Conservation (phyloP, 2,888 invertebrate genomes). For the Seira ritae region DNA sequence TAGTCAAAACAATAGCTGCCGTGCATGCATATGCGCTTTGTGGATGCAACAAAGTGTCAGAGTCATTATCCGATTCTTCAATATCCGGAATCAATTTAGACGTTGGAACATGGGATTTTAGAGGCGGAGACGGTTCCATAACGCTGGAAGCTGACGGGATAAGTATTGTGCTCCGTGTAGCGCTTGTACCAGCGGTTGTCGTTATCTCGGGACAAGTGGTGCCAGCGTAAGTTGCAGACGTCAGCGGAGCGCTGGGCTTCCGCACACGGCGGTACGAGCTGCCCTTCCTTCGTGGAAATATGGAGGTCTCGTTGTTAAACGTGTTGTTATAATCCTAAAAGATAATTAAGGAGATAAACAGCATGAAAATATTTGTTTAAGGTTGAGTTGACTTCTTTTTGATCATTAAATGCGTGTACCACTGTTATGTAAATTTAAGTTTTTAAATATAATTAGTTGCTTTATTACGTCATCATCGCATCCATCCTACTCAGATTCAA, state of each 20-base stretch:
- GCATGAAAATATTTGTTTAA: too few species aligned
- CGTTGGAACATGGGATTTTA: conserved; percentile 46
- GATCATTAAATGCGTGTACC: too few species aligned
- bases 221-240: conserved; percentile 65
- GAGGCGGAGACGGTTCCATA: conserved; percentile 52
- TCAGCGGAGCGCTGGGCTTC: conserved; percentile 64
- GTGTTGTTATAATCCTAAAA: conserved; percentile 79
- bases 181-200: conserved; percentile 49
- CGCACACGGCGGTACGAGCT: conserved; percentile 50
- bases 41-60: conserved; percentile 28
- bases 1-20: conserved; percentile 39
- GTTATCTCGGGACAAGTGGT: conserved; percentile 62
- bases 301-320: conserved; percentile 90
- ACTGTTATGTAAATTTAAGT: too few species aligned
- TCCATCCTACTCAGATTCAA: too few species aligned
- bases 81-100: conserved; percentile 57
- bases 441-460: too few species aligned
- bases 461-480: too few species aligned
- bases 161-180: conserved; percentile 24
- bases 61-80: conserved; percentile 50
- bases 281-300: conserved; percentile 80
- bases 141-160: conserved; percentile 38
- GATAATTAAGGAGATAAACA: too few species aligned
- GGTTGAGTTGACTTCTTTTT: too few species aligned
- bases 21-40: conserved; percentile 18